Evolutionary conservation across 35 echinoderm and acorn worm genomes (phyloP), one percentile per base, ranked within the genome.

Genomic region (Apostichopus californicus): DNA sequence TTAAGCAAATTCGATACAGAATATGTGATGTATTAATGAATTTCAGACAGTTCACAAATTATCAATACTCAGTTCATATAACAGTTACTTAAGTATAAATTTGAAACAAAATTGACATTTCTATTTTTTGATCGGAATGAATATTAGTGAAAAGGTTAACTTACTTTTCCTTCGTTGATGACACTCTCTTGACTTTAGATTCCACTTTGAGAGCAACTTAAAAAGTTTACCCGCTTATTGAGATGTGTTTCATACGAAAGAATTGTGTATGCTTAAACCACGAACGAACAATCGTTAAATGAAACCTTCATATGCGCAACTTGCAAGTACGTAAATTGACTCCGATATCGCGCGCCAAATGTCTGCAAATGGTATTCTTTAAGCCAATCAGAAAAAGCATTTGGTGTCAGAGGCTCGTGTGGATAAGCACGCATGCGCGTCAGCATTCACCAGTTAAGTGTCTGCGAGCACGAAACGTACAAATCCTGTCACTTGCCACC

Each of bases 331-430:
- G 81, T 85, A 85, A 81, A 85, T 85, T 85, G 81, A 85, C 81
- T 85, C 81, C 81, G 55, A 85, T 85, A 56, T 85, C 81, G 81
- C 81, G 81, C 81, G 81, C 81, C 55, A 85, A 85, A 59, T 85
- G 81, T 85, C 81, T 56, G 81, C 81, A 55, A 85, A 58, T 52
- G 81, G 52, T 52, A 59, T 58, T 85, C 81, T 85, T 85, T 85
- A n/a, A 85, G 81, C 81, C 81, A 85, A 85, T 85, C 81, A 85
- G 81, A 85, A 85, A 85, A 85, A 85, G 81, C 52, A 17, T 25
- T 58, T n/a, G 81, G 81, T 85, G 81, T 85, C 57, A 58, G 22
- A 85, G 81, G 24, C 81, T 85, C 81, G 81, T 85, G 81, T 60
- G 81, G 81, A 22, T 85, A 13, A 59, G 81, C 57, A 58, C 54